Conservation (phyloP, 2,797 vertebrate genomes). For the Propithecus deckenii region DNA sequence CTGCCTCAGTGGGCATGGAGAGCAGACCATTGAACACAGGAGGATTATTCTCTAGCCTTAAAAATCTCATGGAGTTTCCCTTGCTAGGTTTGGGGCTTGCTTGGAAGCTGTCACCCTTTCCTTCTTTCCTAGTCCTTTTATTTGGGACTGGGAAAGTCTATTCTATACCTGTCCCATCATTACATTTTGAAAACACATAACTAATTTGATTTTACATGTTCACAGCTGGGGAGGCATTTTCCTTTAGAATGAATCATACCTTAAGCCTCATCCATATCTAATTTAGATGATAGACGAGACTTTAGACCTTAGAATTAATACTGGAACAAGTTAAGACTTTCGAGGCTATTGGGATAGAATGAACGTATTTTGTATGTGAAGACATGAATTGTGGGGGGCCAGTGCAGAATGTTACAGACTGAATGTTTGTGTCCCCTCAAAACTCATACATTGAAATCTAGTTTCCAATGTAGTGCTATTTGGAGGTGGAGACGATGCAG, state of each 20-base stretch:
- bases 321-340: neutral
- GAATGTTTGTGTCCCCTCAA: neutral
- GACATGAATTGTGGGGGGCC: neutral
- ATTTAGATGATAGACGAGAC: neutral
- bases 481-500: neutral
- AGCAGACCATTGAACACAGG: neutral
- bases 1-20: neutral
- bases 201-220: neutral
- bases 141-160: neutral
- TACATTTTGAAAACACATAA: neutral
- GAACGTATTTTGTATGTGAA: neutral
- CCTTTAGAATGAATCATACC: neutral
- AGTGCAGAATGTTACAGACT: neutral
- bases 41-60: neutral
- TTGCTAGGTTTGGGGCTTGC: neutral
- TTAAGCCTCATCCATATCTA: neutral
- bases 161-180: neutral
- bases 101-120: neutral
- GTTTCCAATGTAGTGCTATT: neutral
- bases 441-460: neutral
- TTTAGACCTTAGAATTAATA: neutral
- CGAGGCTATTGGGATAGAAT: neutral
- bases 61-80: neutral
- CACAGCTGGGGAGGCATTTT: neutral
- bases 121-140: neutral